Percentiles rank a stretch among this genome's conserved stretches.
phyloP scores from a whole-genome alignment of 2,797 vertebrate genomes.

The Sebastolobus altivelis region DNA sequence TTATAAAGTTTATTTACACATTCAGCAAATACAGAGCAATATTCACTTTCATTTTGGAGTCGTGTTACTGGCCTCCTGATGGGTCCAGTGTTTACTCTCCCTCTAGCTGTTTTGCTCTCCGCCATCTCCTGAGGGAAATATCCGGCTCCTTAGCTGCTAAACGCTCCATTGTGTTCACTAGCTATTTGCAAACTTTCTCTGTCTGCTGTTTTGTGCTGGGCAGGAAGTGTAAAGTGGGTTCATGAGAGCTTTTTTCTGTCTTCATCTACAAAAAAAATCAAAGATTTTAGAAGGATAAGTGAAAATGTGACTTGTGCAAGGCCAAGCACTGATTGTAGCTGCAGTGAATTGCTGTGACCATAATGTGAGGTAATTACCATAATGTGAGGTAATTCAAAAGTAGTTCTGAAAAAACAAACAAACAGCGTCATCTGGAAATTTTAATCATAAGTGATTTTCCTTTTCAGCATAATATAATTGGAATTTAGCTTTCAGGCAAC shows the following conservation, averaged over 20 bases:
- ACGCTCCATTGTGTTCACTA: background rate
- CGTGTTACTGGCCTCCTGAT: background rate
- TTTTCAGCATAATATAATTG: background rate
- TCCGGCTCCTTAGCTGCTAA: slow-evolving; percentile 3
- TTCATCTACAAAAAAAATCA: background rate
- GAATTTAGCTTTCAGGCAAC: background rate
- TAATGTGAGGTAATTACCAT: background rate
- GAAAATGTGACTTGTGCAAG: slow-evolving; percentile 1
- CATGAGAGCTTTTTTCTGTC: background rate
- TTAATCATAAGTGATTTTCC: background rate
- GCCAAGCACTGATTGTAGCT: background rate
- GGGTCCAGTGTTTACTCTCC: background rate
- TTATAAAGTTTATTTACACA: slow-evolving; percentile 5
- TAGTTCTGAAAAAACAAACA: no score
- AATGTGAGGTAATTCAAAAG: background rate
- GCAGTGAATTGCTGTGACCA: background rate
- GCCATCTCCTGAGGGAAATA: slow-evolving; percentile 9
- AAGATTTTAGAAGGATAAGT: slow-evolving; percentile 3
- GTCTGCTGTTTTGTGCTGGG: background rate
- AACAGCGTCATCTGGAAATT: background rate
- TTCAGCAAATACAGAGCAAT: background rate
- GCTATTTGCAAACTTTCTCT: background rate
- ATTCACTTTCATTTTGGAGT: background rate
- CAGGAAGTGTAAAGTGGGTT: background rate
- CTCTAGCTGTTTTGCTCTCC: background rate